A percentile compares a stretch with the other conserved stretches of the same genome.
phyloP scores from a whole-genome alignment of 2,797 vertebrate species.

The Macropodus opercularis region DNA sequence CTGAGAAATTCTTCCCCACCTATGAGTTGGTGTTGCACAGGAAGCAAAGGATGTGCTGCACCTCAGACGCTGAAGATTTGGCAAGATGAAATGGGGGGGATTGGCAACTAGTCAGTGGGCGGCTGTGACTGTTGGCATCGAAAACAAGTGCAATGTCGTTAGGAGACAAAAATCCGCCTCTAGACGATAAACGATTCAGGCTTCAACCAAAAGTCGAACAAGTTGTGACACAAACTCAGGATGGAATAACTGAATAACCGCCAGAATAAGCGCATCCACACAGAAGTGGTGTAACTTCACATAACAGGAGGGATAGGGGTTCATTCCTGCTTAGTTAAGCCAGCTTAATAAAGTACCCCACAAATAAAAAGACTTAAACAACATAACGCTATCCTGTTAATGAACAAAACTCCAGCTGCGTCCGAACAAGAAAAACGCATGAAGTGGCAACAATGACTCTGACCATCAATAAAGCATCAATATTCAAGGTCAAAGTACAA shows the following conservation, averaged over 20 bases:
- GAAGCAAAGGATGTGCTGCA: conserved; percentile 42
- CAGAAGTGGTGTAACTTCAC: background rate
- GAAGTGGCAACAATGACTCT: conserved; percentile 17
- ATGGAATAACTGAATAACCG: conserved; percentile 14
- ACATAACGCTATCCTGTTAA: conserved; percentile 7
- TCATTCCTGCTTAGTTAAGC: conserved; percentile 53
- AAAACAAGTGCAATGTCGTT: conserved; percentile 41
- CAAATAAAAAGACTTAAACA: conserved; percentile 24
- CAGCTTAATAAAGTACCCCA: conserved; percentile 16
- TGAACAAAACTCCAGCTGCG: conserved; percentile 20
- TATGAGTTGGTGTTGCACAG: conserved; percentile 54
- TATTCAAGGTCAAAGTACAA: conserved; percentile 5
- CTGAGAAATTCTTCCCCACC: conserved; percentile 38
- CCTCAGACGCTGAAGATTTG: conserved; percentile 55
- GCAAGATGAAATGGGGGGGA: conserved; percentile 39
- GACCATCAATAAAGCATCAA: background rate
- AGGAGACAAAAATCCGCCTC: conserved; percentile 28
- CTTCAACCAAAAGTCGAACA: conserved; percentile 11
- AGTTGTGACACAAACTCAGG: background rate
- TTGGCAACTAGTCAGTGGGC: conserved; percentile 42
- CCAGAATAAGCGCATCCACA: conserved; percentile 19
- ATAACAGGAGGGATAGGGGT: conserved; percentile 35
- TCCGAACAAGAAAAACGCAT: conserved; percentile 18
- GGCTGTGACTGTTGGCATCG: conserved; percentile 31
- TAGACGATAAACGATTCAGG: conserved; percentile 10